These are phyloP conservation scores for Elegia similella DNA, from an alignment of 2,888 invertebrate species.

Conservation along the genomic window DNA sequence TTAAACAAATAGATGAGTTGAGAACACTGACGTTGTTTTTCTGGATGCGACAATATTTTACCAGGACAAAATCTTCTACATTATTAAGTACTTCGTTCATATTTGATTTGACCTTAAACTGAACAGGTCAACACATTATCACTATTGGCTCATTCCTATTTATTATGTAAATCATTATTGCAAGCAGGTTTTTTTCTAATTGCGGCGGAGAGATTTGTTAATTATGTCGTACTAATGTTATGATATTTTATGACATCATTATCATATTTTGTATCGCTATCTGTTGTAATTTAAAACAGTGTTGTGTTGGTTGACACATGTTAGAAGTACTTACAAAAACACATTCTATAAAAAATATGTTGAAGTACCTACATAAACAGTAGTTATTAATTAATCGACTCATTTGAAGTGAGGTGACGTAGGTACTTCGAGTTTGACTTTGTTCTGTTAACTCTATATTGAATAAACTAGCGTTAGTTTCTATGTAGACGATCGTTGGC, in stretches of 20 bases:
- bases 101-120: constrained; percentile 27
- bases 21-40: too few species aligned
- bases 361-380: not conserved
- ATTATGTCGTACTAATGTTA: not conserved
- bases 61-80: too few species aligned
- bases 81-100: not conserved
- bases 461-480: not conserved
- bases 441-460: not conserved
- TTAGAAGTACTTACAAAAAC: not conserved
- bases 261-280: constrained; percentile 3
- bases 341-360: not conserved
- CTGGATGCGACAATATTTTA: too few species aligned
- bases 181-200: constrained; percentile 23
- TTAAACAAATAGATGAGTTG: too few species aligned
- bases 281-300: not conserved
- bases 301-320: not conserved
- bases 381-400: not conserved
- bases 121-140: constrained; percentile 27
- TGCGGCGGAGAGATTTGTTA: constrained; percentile 1
- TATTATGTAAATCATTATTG: constrained; percentile 26
- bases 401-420: not conserved
- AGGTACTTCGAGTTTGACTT: not conserved
- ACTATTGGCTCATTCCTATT: constrained; percentile 29
- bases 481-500: constrained; percentile 26
- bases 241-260: not conserved